Evolutionary conservation across 2,113 vertebrate genomes (phyloP).

Genomic region (Ascaphus truei): DNA sequence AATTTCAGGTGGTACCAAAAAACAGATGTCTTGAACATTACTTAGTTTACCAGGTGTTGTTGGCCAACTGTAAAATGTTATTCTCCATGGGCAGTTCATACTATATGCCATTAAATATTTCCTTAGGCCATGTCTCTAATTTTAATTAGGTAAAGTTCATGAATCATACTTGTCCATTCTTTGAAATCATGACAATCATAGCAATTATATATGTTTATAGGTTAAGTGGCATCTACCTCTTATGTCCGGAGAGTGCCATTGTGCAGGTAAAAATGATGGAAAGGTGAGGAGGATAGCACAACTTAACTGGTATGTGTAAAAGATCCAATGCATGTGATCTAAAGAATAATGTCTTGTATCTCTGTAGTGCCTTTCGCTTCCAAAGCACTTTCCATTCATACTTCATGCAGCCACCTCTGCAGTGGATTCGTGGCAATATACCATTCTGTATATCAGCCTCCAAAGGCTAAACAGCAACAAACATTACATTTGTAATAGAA

Average conservation of each 20-base stretch:
- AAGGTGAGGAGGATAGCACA: neutral
- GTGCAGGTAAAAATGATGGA: neutral
- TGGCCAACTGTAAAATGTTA: neutral
- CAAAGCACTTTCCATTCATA: too few relatives aligned
- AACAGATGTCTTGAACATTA: conserved; percentile 15
- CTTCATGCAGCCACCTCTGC: too few relatives aligned
- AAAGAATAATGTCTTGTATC: too few relatives aligned
- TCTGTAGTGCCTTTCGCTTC: neutral
- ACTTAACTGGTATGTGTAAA: neutral
- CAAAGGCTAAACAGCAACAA: too few relatives aligned
- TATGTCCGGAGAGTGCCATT: neutral
- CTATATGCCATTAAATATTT: neutral
- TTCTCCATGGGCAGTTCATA: neutral
- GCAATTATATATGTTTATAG: neutral
- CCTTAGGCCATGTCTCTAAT: neutral
- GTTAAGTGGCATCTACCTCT: neutral
- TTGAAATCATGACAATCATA: neutral
- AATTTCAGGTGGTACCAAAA: conserved; percentile 17
- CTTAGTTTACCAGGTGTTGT: conserved; percentile 18
- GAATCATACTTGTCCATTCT: neutral
- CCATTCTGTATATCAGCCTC: too few relatives aligned
- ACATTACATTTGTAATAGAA: too few relatives aligned
- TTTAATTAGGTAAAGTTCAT: neutral
- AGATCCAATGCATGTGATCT: neutral
- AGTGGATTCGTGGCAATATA: too few relatives aligned